phyloP scores from a whole-genome alignment of 2,797 vertebrate genomes.

The Eulemur mongoz region DNA sequence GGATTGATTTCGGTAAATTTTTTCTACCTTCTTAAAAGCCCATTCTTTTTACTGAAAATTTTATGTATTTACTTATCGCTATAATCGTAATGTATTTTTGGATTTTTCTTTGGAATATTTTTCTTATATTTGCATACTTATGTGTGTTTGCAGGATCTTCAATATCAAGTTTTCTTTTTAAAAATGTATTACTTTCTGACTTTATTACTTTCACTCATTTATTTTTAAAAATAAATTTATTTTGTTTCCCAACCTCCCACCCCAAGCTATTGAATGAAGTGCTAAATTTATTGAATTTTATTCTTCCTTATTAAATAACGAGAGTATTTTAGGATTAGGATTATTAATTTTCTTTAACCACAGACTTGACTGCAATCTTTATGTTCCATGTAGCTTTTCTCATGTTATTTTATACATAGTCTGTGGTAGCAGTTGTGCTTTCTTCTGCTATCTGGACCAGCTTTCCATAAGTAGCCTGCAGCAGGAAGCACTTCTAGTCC shows the following conservation, averaged over 20 bases:
- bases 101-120: background rate
- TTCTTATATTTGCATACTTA: background rate
- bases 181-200: background rate
- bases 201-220: slow-evolving; percentile 21
- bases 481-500: background rate
- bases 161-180: background rate
- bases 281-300: slow-evolving; percentile 10
- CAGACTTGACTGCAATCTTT: background rate
- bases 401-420: background rate
- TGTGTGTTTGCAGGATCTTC: background rate
- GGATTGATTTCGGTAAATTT: background rate
- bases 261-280: background rate
- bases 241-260: background rate
- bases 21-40: background rate
- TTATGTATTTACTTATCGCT: background rate
- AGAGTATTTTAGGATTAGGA: background rate
- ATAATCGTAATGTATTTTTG: background rate
- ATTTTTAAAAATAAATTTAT: background rate
- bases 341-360: background rate
- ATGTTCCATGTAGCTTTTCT: background rate
- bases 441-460: background rate
- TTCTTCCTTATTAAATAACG: slow-evolving; percentile 14
- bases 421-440: background rate
- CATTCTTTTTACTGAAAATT: background rate
- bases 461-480: background rate